Evolutionary conservation across 2,113 vertebrate genomes (phyloP).

Genomic region (Leucoraja erinaceus): DNA sequence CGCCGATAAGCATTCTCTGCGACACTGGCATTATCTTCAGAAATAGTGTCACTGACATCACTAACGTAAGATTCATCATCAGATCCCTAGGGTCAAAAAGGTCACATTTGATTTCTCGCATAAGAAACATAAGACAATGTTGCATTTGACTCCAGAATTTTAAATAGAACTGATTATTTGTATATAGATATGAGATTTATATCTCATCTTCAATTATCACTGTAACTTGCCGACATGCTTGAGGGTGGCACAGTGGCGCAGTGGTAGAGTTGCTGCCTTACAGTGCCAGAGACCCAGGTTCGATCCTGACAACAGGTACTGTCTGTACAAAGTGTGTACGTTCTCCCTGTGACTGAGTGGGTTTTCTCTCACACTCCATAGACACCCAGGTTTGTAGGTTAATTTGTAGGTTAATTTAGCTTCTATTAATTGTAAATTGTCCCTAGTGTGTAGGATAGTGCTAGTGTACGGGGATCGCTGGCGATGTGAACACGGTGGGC

Average conservation of each 20-base stretch:
- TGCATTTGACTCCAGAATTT: not conserved
- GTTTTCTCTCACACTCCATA: too few species aligned
- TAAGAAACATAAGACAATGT: not conserved
- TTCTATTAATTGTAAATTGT: too few species aligned
- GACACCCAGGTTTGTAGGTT: too few species aligned
- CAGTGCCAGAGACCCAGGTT: too few species aligned
- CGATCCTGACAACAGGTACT: too few species aligned
- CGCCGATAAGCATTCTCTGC: slow-evolving; percentile 91
- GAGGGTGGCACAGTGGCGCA: not conserved
- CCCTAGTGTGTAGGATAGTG: too few species aligned
- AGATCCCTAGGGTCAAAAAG: slow-evolving; percentile 68
- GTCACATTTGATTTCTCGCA: not conserved
- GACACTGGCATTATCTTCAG: slow-evolving; percentile 97
- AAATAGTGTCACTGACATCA: slow-evolving; percentile 98
- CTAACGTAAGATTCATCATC: slow-evolving; percentile 98
- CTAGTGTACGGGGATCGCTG: too few species aligned
- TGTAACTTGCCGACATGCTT: not conserved
- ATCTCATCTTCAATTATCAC: not conserved
- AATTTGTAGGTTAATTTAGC: too few species aligned
- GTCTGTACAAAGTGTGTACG: too few species aligned
- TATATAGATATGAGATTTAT: not conserved
- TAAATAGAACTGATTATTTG: not conserved
- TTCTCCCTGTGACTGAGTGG: too few species aligned
- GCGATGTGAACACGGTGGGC: too few species aligned
- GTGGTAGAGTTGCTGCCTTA: too few species aligned